phyloP scores from a whole-genome alignment of 1,140 invertebrate species.

The Drosophila jambulina region DNA sequence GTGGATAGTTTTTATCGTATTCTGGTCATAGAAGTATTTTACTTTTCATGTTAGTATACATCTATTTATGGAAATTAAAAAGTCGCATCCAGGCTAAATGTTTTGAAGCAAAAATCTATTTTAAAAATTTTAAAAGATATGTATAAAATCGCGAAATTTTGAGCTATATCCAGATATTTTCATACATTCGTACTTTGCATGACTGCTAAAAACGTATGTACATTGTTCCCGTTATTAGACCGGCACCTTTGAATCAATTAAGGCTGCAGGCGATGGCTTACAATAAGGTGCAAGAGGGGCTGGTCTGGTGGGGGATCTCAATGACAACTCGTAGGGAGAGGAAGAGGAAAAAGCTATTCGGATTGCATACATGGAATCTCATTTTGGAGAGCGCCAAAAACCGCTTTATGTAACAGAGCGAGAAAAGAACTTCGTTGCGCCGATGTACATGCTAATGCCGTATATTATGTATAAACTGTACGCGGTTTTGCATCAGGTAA shows the following conservation, averaged over 20 bases:
- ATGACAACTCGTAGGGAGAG: slow-evolving; percentile 2
- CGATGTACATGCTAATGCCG: slow-evolving; percentile 6
- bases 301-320: slow-evolving; percentile 9
- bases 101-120: not conserved
- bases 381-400: slow-evolving; percentile 29
- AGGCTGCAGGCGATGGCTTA: slow-evolving; percentile 52
- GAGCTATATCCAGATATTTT: not conserved
- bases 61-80: not conserved
- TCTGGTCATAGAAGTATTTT: not conserved
- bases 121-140: slow-evolving; percentile 1
- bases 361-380: not conserved
- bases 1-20: not conserved
- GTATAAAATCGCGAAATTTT: not conserved
- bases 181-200: slow-evolving; percentile 3
- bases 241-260: slow-evolving; percentile 74
- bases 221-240: slow-evolving; percentile 16
- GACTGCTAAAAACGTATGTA: not conserved
- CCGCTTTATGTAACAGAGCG: slow-evolving; percentile 9
- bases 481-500: slow-evolving; percentile 45
- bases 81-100: not conserved
- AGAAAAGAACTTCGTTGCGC: not conserved
- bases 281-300: slow-evolving; percentile 43
- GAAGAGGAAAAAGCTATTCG: not conserved
- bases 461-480: slow-evolving; percentile 34
- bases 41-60: not conserved